These are phyloP conservation scores for Brachionus rubens DNA, from an alignment of 1,140 invertebrate species.

Conservation along the genomic window DNA sequence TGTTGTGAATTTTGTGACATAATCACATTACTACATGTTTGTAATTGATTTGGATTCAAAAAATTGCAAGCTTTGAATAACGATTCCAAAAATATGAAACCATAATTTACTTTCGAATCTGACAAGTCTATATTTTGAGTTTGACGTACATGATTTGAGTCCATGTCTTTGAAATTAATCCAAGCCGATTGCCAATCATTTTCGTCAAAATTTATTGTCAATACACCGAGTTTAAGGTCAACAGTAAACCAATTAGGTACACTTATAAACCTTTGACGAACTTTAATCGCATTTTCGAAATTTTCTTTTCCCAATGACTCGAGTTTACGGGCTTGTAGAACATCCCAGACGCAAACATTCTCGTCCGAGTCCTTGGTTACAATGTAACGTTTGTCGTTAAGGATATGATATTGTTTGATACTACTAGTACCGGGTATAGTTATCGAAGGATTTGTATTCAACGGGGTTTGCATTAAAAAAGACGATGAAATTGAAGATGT, in stretches of 20 bases:
- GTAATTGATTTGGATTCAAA: not conserved
- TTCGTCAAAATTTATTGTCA: conserved; percentile 96
- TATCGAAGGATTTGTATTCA: conserved; percentile 45
- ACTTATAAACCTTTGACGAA: conserved; percentile 84
- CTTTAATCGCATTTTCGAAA: conserved; percentile 91
- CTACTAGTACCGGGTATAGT: conserved; percentile 72
- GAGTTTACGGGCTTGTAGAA: conserved; percentile 84
- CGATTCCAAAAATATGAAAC: conserved; percentile 15
- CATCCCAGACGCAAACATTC: conserved; percentile 92
- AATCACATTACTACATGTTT: conserved; percentile 27
- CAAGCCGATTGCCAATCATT: conserved; percentile 95
- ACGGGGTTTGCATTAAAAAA: conserved; percentile 3
- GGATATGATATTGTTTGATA: conserved; percentile 82
- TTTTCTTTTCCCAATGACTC: conserved; percentile 85
- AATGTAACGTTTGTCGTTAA: conserved; percentile 94
- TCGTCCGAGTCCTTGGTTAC: conserved; percentile 93
- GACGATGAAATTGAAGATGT: conserved; percentile 16
- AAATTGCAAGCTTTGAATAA: not conserved
- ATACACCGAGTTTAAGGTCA: conserved; percentile 92
- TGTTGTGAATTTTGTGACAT: conserved; percentile 38
- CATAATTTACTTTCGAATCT: conserved; percentile 40
- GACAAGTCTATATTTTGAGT: conserved; percentile 35
- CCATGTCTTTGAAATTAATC: conserved; percentile 87
- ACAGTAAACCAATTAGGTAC: conserved; percentile 99
- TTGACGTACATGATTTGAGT: conserved; percentile 11